These are phyloP conservation scores for Cataglyphis hispanica DNA, from an alignment of 1,140 invertebrate genomes.

Conservation along the genomic window DNA sequence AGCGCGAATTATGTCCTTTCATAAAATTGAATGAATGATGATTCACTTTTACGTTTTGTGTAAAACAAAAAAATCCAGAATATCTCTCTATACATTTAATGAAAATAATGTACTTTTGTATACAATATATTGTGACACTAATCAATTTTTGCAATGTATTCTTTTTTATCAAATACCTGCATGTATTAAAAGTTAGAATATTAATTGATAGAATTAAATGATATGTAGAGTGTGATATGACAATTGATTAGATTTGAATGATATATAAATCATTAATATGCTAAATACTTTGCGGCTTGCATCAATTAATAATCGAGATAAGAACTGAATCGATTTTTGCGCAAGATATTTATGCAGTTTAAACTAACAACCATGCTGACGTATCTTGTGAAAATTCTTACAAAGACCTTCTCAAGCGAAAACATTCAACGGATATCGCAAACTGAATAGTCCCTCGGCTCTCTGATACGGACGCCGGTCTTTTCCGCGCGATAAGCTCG, in stretches of 20 bases:
- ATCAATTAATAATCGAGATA: not conserved
- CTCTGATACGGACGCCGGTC: constrained; percentile 31
- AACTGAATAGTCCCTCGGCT: constrained; percentile 38
- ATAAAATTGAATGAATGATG: constrained; percentile 1
- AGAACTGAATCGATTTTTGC: not conserved
- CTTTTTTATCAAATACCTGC: not conserved
- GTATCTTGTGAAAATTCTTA: constrained; percentile 27
- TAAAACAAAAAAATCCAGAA: not conserved
- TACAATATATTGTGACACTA: not conserved
- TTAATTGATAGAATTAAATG: not conserved
- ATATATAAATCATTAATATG: not conserved
- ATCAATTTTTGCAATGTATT: not conserved
- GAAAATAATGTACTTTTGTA: not conserved
- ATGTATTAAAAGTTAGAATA: not conserved
- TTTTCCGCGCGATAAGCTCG: constrained; percentile 48
- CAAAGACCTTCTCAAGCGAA: not conserved
- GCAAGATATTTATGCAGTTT: not conserved
- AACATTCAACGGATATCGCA: constrained; percentile 48
- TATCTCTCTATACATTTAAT: not conserved
- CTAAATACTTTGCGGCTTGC: not conserved
- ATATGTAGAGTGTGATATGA: not conserved
- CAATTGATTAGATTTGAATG: not conserved
- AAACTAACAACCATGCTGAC: not conserved
- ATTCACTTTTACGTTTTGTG: not conserved
- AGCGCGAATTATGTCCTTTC: constrained; percentile 37